These are phyloP conservation scores for Nymphicus hollandicus DNA, from an alignment of 2,113 vertebrate species.

Conservation along the genomic window DNA sequence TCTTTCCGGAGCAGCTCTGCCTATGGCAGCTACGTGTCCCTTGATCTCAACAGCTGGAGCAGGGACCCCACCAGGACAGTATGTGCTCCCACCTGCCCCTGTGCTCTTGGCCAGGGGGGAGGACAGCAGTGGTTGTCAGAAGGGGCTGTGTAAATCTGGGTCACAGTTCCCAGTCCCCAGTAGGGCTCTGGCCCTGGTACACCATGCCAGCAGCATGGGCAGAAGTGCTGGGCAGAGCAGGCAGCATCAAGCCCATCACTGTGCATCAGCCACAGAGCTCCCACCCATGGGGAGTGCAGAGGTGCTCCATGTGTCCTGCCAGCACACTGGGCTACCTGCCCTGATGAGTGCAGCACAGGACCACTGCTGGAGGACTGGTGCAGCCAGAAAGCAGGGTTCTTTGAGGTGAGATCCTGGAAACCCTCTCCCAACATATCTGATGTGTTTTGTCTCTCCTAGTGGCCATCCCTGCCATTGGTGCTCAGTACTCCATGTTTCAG, in stretches of 20 bases:
- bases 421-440: not conserved
- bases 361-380: accelerated
- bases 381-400: not conserved
- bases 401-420: not conserved
- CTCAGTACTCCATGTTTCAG: conserved; percentile 93
- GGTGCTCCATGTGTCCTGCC: not conserved
- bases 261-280: not conserved
- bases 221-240: not conserved
- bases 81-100: accelerated
- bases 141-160: not conserved
- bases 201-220: not conserved
- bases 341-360: not conserved
- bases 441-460: conserved; percentile 75
- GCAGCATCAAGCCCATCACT: not conserved
- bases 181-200: not conserved
- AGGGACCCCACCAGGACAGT: not conserved
- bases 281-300: not conserved
- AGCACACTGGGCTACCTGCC: not conserved
- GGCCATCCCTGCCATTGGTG: conserved; percentile 85
- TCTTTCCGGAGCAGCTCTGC: not conserved
- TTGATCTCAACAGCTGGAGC: not conserved
- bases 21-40: not conserved
- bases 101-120: not conserved
- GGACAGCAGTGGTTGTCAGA: not conserved
- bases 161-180: accelerated